Evolutionary conservation across 2,888 invertebrate species (phyloP).

Genomic region (Macropis europaea): DNA sequence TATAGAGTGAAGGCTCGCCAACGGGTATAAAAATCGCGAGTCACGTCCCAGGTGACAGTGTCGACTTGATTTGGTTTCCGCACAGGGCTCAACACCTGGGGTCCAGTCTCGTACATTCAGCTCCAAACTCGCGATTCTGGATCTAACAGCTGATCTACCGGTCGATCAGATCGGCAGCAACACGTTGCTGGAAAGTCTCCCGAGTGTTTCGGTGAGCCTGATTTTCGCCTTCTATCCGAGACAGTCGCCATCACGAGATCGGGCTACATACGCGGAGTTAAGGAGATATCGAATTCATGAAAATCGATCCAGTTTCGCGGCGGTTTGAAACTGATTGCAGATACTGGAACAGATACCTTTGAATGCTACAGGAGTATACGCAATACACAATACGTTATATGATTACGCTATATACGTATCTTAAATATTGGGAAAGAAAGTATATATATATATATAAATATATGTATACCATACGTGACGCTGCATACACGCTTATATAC

Average conservation of each 20-base stretch:
- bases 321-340: conserved; percentile 77
- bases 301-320: conserved; percentile 53
- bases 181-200: not conserved
- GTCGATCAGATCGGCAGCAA: no score
- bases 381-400: conserved; percentile 61
- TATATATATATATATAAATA: conserved; percentile 46
- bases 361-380: conserved; percentile 74
- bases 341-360: conserved; percentile 75
- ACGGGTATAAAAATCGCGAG: conserved; percentile 73
- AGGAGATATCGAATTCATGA: not conserved
- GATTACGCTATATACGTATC: conserved; percentile 59
- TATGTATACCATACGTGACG: conserved; percentile 56
- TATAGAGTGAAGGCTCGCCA: conserved; percentile 56
- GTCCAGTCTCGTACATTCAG: conserved; percentile 79
- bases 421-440: conserved; percentile 57
- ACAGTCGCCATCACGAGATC: no score
- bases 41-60: conserved; percentile 80
- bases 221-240: no score
- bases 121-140: conserved; percentile 65
- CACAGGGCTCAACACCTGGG: conserved; percentile 81
- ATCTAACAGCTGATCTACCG: no score
- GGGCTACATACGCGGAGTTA: no score
- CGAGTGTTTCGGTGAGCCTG: no score
- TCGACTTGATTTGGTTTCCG: conserved; percentile 80
- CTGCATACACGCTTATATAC: conserved; percentile 54